Conservation (phyloP, 2,888 invertebrate genomes). For the Prosopocoilus inquinatus region DNA sequence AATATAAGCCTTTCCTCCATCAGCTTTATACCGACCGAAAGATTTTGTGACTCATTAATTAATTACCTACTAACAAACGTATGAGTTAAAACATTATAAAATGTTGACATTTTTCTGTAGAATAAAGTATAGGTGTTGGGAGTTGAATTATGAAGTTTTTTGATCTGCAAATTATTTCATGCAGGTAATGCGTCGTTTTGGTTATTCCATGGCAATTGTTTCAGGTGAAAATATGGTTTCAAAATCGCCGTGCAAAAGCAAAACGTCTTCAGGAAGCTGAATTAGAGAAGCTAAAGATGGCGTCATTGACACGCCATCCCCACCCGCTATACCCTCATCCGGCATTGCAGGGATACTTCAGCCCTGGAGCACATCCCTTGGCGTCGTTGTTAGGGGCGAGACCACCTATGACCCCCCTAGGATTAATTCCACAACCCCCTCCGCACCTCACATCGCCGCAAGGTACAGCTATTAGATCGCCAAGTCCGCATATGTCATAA, state of each 20-base stretch:
- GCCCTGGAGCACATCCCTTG: constrained; percentile 59
- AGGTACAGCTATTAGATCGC: constrained; percentile 41
- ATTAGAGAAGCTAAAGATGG: constrained; percentile 87
- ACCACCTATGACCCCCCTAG: constrained; percentile 48
- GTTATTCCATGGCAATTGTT: not conserved
- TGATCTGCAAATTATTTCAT: too few species aligned
- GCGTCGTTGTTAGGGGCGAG: constrained; percentile 53
- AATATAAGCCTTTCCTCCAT: too few species aligned
- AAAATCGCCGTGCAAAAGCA: constrained; percentile 87
- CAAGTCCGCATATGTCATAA: constrained; percentile 49
- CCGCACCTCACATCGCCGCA: constrained; percentile 52
- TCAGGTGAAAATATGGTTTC: constrained; percentile 69
- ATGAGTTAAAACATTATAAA: too few species aligned
- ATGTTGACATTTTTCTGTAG: too few species aligned
- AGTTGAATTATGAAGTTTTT: too few species aligned
- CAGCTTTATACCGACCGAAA: too few species aligned
- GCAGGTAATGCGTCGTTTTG: too few species aligned
- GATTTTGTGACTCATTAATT: too few species aligned
- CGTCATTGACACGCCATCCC: constrained; percentile 61
- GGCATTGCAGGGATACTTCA: constrained; percentile 64
- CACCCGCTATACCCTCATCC: constrained; percentile 59
- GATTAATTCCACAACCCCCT: constrained; percentile 50
- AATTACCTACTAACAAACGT: too few species aligned
- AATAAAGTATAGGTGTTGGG: too few species aligned
- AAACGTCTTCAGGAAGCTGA: constrained; percentile 96